phyloP scores from a whole-genome alignment of 1,140 invertebrate genomes.

The Pachyrhynchus sulphureomaculatus region DNA sequence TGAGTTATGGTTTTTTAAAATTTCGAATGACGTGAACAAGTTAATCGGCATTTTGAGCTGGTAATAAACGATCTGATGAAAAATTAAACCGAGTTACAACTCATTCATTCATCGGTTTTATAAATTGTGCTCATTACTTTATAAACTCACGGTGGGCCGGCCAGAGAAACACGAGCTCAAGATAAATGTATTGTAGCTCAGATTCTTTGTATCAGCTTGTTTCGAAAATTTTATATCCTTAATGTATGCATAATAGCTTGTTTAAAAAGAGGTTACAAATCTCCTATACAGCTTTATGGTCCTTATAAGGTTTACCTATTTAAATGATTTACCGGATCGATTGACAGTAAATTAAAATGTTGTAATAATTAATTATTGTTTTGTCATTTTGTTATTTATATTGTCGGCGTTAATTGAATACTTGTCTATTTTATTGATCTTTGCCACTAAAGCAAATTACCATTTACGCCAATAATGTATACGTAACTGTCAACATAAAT shows the following conservation, averaged over 20 bases:
- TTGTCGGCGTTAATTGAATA: slow-evolving; percentile 15
- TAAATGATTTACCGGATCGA: slow-evolving; percentile 25
- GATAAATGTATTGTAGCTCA: slow-evolving; percentile 20
- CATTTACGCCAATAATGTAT: too few species aligned
- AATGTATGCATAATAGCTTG: slow-evolving; percentile 31
- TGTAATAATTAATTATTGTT: slow-evolving; percentile 13
- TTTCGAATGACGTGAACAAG: slow-evolving; percentile 39
- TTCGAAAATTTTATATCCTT: slow-evolving; percentile 30
- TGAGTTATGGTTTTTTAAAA: slow-evolving; percentile 35
- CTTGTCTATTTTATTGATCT: neutral
- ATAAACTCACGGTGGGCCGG: slow-evolving; percentile 34
- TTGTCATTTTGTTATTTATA: slow-evolving; percentile 16
- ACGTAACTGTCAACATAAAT: too few species aligned
- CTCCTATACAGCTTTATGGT: slow-evolving; percentile 24
- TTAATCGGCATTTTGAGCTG: slow-evolving; percentile 39
- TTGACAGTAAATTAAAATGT: slow-evolving; percentile 11
- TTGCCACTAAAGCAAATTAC: too few species aligned
- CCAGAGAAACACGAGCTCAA: slow-evolving; percentile 27
- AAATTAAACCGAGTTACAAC: slow-evolving; percentile 43
- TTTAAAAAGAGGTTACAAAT: slow-evolving; percentile 29
- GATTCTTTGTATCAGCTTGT: slow-evolving; percentile 28
- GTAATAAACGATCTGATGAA: slow-evolving; percentile 45
- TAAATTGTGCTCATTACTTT: slow-evolving; percentile 43
- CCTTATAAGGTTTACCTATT: slow-evolving; percentile 13
- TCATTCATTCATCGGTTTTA: slow-evolving; percentile 42